phyloP scores from a whole-genome alignment of 2,113 vertebrate genomes.

The Fregetta grallaria region DNA sequence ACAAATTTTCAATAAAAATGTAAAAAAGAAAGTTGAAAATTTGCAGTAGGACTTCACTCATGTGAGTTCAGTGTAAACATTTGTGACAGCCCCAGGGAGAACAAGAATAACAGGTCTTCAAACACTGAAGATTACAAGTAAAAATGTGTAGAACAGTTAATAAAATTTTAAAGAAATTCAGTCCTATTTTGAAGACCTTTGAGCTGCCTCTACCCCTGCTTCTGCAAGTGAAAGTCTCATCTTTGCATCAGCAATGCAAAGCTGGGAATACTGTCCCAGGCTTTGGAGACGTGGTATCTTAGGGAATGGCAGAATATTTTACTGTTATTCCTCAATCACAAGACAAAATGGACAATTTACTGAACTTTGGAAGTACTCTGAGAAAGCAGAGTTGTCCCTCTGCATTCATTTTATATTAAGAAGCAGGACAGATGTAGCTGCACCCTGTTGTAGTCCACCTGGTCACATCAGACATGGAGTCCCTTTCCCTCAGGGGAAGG shows the following conservation, averaged over 20 bases:
- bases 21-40: not conserved
- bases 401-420: not conserved
- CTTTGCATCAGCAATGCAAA: not conserved
- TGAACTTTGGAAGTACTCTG: not conserved
- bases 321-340: not conserved
- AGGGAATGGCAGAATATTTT: not conserved
- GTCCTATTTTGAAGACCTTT: not conserved
- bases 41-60: not conserved
- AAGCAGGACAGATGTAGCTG: not conserved
- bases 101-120: not conserved
- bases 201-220: not conserved
- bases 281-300: not conserved
- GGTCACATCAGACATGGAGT: not conserved
- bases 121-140: not conserved
- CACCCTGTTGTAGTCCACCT: not conserved
- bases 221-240: not conserved
- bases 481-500: not conserved
- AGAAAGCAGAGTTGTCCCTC: not conserved
- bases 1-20: not conserved
- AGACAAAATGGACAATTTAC: not conserved
- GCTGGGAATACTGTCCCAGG: not conserved
- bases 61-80: not conserved
- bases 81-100: not conserved
- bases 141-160: slow-evolving; percentile 32
- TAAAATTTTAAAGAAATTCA: not conserved